Evolutionary conservation across 2,888 invertebrate species (phyloP).

Genomic region (Lepidonotus clava): DNA sequence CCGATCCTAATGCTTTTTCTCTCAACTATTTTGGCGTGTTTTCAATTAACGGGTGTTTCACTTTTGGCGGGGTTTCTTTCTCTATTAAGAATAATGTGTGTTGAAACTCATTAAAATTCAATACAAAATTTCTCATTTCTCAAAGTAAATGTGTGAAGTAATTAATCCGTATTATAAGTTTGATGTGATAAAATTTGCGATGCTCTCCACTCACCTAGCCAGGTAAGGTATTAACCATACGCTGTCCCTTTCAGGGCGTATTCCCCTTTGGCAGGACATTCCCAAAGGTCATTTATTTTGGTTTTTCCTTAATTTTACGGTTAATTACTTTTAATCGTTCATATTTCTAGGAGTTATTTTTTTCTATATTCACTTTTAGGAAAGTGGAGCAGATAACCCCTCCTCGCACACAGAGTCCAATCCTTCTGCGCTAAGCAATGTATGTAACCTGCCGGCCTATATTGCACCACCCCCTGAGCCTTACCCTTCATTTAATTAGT

Average conservation of each 20-base stretch:
- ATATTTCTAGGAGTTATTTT: conserved; percentile 16
- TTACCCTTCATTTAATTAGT: no score
- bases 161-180: no score
- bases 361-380: conserved; percentile 38
- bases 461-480: conserved; percentile 23
- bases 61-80: no score
- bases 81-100: no score
- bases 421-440: conserved; percentile 47
- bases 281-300: conserved; percentile 18
- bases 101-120: no score
- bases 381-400: conserved; percentile 19
- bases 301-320: background rate
- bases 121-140: no score
- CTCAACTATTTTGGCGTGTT: no score
- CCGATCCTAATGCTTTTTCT: background rate
- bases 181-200: no score
- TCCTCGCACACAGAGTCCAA: conserved; percentile 37
- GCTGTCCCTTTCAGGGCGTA: conserved; percentile 2
- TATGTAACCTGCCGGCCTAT: conserved; percentile 16
- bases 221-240: background rate
- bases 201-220: no score
- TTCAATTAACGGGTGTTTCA: no score
- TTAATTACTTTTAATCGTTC: conserved; percentile 10
- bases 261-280: conserved; percentile 30
- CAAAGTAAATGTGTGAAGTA: no score